These are phyloP conservation scores for Gnatocerus cornutus DNA, from an alignment of 2,888 invertebrate species.

Conservation along the genomic window DNA sequence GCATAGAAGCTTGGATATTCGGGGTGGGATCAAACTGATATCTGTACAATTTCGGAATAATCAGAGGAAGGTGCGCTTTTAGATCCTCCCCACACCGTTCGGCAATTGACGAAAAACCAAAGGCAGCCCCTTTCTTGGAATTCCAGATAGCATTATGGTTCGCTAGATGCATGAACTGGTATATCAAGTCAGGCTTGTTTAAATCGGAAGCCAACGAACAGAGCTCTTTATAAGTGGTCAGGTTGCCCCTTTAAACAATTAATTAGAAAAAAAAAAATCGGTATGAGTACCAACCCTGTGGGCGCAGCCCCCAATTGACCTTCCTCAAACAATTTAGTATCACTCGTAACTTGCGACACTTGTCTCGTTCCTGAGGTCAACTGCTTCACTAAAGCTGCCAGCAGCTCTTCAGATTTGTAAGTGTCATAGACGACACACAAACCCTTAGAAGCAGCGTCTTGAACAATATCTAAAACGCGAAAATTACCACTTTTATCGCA, in stretches of 20 bases:
- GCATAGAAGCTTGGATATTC: slow-evolving; percentile 94
- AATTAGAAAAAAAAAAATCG: too few species aligned
- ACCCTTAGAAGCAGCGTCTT: slow-evolving; percentile 94
- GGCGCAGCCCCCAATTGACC: slow-evolving; percentile 90
- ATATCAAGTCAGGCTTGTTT: slow-evolving; percentile 95
- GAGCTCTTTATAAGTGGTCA: slow-evolving; percentile 95
- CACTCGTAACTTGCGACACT: slow-evolving; percentile 83
- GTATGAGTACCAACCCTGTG: slow-evolving; percentile 80
- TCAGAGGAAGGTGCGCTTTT: slow-evolving; percentile 85
- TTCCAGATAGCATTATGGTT: slow-evolving; percentile 97
- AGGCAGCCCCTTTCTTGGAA: slow-evolving; percentile 94
- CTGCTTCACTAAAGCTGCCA: slow-evolving; percentile 86
- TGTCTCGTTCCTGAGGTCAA: slow-evolving; percentile 82
- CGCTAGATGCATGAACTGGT: slow-evolving; percentile 96
- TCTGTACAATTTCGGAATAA: slow-evolving; percentile 91
- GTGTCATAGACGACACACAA: slow-evolving; percentile 90
- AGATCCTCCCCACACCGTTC: slow-evolving; percentile 88
- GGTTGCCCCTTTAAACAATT: slow-evolving; percentile 78
- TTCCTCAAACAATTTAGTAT: slow-evolving; percentile 91
- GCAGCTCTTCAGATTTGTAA: slow-evolving; percentile 82
- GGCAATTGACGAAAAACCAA: slow-evolving; percentile 92
- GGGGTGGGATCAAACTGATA: slow-evolving; percentile 96
- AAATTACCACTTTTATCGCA: not conserved
- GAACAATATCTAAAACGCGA: slow-evolving; percentile 84
- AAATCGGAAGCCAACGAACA: slow-evolving; percentile 95